Base-by-base conservation (phyloP, 2,888 invertebrate genomes). In the Altica lythri region DNA sequence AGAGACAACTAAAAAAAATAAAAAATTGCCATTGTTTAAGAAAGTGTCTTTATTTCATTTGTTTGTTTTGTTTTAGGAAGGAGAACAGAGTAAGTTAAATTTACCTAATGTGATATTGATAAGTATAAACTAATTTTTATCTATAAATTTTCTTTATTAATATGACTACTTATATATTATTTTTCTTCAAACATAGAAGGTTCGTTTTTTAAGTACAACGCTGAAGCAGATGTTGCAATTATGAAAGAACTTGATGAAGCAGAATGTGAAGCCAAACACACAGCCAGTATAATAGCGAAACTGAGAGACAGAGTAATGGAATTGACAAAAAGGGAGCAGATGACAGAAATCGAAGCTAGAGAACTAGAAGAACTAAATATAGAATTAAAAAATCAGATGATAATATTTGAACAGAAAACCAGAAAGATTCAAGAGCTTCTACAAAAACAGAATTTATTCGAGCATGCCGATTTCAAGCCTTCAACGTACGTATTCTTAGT, bases 331-430 rank as follows among this genome's bases (percentile, higher is more conserved):
- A 86, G 85, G 75, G 66, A 80, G 2, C 76, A 77, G 45, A 74
- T 85, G 65, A 81, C 81, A 0, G 81, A 83, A 35, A 75, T 75
- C 0, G 86, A 87, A 63, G 79, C 82, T 1, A 74, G 74, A 49
- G 79, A 79, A 59, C 70, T 86, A 6, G 80, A 81, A 19, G 78
- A 80, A 27, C 80, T 83, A 43, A 85, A 85, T 61, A 78, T 79
- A 17, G 70, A 81, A 51, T 72, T 86, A 0, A 80, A 83, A 45
- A 75, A 79, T 2, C 85, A 85, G 66, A 80, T 86, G 78, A 78
- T 79, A 13, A 77, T 84, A 30, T 82, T 86, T 55, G 85, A 86
- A 60, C 75, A 78, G 12, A 80, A 85, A 55, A 86, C 85, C 0
- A 79, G 77, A 64, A 78, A 76, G 35, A 77, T 86, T 29, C 83